Base-by-base conservation (phyloP, 2,797 vertebrate genomes). In the Synaphobranchus kaupii region DNA sequence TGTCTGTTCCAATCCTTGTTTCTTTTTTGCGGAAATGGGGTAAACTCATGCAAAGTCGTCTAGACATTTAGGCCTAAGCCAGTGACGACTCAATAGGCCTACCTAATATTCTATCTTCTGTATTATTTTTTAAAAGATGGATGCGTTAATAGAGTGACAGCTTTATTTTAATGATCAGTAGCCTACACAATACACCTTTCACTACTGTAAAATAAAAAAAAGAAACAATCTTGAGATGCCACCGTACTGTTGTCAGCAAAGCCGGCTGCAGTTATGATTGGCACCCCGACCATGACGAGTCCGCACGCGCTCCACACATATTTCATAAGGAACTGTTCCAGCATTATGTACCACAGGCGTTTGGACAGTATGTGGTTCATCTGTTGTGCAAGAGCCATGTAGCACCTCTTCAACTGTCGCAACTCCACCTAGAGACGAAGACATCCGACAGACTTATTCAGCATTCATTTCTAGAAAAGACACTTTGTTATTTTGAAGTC, bases 251-350 rank as follows among this genome's bases (percentile, higher is more conserved):
- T 97, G 95, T 99, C 99, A 50, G 99, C 98, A 90, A 98, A 99
- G 90, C 98, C 98, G 0, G 97, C 98, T 68, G 97, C 99, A 0
- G 99, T 99, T 93, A 99, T 99, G 94, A 99, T 99, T 15, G 99
- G 99, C 89, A 99, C 97, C 13, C 98, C 99, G 0, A 99, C 99
- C 98, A 99, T 99, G 90, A 99, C 95, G 47, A 99, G 96, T 2
- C 99, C 99, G 88, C 98, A 94, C 93, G 97, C 91, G 89, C 99
- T 99, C 99, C 99, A 99, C 89, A 99, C 98, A 12, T 99, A 99
- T 93, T 99, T 99, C 98, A 99, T 99, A 92, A 99, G 96, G 95
- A 99, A 99, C 93, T 99, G 98, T 90, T 99, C 99, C 87, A 99
- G 94, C 99, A 99, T 99, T 93, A 99, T 96, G 94, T 99, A 99